A percentile compares a stretch with the other conserved stretches of the same genome.
Evolutionary conservation across 2,888 invertebrate genomes (phyloP).

Genomic region (Acanthoscelides obtectus): DNA sequence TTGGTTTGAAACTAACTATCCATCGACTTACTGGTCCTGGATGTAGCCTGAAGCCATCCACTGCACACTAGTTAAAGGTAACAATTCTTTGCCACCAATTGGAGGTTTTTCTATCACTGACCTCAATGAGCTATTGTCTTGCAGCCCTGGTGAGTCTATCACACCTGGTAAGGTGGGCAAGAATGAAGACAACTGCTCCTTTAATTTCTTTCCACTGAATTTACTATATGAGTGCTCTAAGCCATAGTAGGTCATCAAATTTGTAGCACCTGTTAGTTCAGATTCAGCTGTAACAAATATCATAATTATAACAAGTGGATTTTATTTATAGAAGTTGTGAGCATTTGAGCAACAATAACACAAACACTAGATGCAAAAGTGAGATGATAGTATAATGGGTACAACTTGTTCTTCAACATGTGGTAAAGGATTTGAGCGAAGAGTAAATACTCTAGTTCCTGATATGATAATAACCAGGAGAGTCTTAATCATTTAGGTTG

Average conservation of each 20-base stretch:
- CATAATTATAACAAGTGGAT: too few species aligned
- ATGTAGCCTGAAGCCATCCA: constrained; percentile 88
- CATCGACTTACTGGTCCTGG: constrained; percentile 76
- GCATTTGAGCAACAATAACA: too few species aligned
- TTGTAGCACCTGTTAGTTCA: constrained; percentile 92
- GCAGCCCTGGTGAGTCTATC: constrained; percentile 87
- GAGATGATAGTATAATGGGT: too few species aligned
- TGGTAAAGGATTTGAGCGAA: too few species aligned
- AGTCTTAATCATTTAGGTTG: too few species aligned
- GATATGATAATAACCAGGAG: too few species aligned
- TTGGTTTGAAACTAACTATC: background rate
- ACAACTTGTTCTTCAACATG: too few species aligned
- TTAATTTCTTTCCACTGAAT: constrained; percentile 93
- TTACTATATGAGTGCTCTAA: constrained; percentile 96
- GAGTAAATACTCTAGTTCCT: too few species aligned
- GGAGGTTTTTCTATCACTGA: constrained; percentile 95
- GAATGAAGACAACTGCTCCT: constrained; percentile 93
- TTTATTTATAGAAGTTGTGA: too few species aligned
- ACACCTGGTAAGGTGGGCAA: constrained; percentile 92
- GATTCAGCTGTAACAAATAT: constrained; percentile 74
- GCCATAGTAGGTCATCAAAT: constrained; percentile 94
- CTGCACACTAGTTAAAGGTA: constrained; percentile 81
- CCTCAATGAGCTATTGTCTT: constrained; percentile 80
- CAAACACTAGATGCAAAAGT: too few species aligned
- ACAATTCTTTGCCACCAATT: constrained; percentile 84